Evolutionary conservation across 92 coral and sea anemone genomes (phyloP), one percentile per base, ranked within the genome.

Genomic region (Epizoanthus ramosus): DNA sequence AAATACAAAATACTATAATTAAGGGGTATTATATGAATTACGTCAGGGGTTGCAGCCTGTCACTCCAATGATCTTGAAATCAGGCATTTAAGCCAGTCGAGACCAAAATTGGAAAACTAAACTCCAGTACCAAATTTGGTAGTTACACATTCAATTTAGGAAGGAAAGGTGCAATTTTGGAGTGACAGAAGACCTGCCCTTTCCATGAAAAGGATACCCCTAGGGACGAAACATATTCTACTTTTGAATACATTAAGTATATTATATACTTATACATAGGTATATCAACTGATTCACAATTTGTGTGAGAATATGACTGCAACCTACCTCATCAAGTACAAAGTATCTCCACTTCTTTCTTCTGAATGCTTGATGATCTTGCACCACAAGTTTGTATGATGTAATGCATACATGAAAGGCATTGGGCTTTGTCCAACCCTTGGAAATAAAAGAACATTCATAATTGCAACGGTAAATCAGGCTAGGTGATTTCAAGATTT

Each of bases 341-440:
- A 95, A 92, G 85, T 95, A 95, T 79, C 92, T 95, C 98, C 98
- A 95, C 73, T 93, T 95, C 93, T 95, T 95, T 76, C 98, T 94
- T 71, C 98, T 91, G 80, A 95, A 95, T 23, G 98, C 95, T 74
- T 95, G 98, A 53, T 95, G 98, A 85, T 95, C 98, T 87, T 95
- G 98, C 58, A 95, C 92, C 23, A 95, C 98, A 31, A 95, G 94
- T 84, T 95, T 95, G 92, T 95, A 95, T 2, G 98, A 95, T 6
- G 98, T 95, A 75, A 95, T 90, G 73, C 98, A 95, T 12, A 95
- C 98, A 91, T 95, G 98, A 83, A 95, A 95, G 33, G 98, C 98
- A 86, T 95, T 95, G 22, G 97, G 94, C 79, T 95, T 95, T 8
- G 98, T 95, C 98, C 98, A 95, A 43, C 98, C 98, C 98, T 95